Conservation (phyloP, 2,113 vertebrate species). For the Misgurnus anguillicaudatus region DNA sequence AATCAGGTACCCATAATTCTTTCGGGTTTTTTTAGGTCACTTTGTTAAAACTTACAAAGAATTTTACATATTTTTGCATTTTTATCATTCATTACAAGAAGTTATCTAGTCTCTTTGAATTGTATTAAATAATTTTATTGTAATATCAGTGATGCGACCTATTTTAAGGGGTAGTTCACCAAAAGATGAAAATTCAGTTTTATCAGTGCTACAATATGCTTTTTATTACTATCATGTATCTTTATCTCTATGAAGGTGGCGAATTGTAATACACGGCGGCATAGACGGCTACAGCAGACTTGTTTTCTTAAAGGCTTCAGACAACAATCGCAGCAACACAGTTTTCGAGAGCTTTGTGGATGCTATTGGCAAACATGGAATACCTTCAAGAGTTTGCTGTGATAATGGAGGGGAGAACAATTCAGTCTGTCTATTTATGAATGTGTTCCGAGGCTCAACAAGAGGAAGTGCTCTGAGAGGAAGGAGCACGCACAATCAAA, state of each 20-base stretch:
- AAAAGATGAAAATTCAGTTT: too few species aligned
- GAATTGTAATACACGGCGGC: neutral
- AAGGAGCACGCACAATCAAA: too few species aligned
- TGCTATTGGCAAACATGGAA: neutral
- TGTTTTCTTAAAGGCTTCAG: neutral
- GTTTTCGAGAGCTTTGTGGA: neutral
- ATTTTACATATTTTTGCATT: too few species aligned
- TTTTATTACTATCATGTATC: neutral
- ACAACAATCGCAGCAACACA: neutral
- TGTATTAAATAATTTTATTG: too few species aligned
- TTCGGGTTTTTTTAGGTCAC: too few species aligned
- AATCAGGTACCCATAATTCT: neutral
- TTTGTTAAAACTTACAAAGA: too few species aligned
- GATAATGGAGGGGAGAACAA: constrained; percentile 1
- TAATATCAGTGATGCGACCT: too few species aligned
- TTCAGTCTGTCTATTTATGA: neutral
- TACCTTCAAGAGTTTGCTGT: neutral
- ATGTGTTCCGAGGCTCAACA: neutral
- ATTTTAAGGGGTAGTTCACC: too few species aligned
- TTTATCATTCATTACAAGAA: too few species aligned
- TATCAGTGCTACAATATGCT: too few species aligned
- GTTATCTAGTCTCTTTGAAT: too few species aligned
- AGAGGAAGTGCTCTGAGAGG: neutral
- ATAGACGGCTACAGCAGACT: neutral
- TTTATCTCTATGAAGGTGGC: neutral